Conservation (phyloP, 2,888 invertebrate species). For the Epinotia demarniana region DNA sequence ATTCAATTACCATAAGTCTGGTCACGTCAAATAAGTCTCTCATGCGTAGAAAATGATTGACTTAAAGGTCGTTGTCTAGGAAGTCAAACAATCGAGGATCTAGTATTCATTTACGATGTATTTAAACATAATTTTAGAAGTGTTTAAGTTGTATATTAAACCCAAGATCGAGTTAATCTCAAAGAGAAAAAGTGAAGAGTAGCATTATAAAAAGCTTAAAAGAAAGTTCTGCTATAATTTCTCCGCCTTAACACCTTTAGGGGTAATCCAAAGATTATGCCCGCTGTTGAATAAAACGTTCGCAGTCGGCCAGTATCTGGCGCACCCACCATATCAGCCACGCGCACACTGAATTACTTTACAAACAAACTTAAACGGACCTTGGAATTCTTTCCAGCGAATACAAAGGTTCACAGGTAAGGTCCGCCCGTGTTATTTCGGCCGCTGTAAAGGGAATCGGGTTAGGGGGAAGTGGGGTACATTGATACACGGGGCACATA, state of each 20-base stretch:
- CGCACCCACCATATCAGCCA: constrained; percentile 40
- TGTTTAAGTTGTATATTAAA: constrained; percentile 19
- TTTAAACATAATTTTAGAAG: neutral
- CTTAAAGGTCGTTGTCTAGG: no score
- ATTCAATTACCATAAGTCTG: no score
- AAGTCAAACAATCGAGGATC: no score
- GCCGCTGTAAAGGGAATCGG: neutral
- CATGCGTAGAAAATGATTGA: neutral
- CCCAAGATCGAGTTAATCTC: constrained; percentile 50
- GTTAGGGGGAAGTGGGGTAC: no score
- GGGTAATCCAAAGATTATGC: constrained; percentile 66
- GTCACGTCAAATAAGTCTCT: no score
- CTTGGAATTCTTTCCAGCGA: constrained; percentile 30
- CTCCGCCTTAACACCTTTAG: constrained; percentile 59
- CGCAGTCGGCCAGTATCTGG: constrained; percentile 50
- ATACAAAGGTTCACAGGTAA: constrained; percentile 13
- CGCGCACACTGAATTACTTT: constrained; percentile 38
- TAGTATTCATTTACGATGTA: neutral
- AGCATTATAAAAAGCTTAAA: constrained; percentile 61
- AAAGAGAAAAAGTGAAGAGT: constrained; percentile 50
- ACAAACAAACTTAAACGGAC: constrained; percentile 37
- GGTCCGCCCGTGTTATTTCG: constrained; percentile 6
- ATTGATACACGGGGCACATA: no score
- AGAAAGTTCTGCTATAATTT: constrained; percentile 64
- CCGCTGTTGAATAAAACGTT: constrained; percentile 59